Evolutionary conservation across 2,888 invertebrate genomes (phyloP).

Genomic region (Dromius quadrimaculatus): DNA sequence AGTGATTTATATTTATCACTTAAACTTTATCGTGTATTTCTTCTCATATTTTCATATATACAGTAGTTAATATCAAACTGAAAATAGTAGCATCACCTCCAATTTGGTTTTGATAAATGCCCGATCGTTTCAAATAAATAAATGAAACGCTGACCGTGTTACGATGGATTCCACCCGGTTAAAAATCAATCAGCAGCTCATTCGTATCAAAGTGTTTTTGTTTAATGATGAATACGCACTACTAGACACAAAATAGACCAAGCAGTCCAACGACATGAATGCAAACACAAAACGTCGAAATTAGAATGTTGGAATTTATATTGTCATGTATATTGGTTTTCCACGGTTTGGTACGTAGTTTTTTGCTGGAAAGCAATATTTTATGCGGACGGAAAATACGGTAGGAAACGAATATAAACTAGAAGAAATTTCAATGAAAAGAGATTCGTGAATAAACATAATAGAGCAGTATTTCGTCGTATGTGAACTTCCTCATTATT

Average conservation of each 20-base stretch:
- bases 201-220: slow-evolving; percentile 8
- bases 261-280: too few species aligned
- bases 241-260: not conserved
- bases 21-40: too few species aligned
- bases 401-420: too few species aligned
- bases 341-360: not conserved
- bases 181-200: slow-evolving; percentile 32
- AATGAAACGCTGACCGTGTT: slow-evolving; percentile 21
- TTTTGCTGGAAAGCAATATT: too few species aligned
- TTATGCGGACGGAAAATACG: too few species aligned
- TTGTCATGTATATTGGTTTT: not conserved
- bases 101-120: slow-evolving; percentile 34
- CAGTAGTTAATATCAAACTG: not conserved
- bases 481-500: too few species aligned
- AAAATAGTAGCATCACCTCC: slow-evolving; percentile 30
- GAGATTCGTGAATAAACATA: too few species aligned
- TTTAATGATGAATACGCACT: not conserved
- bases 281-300: not conserved
- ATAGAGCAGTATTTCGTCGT: too few species aligned
- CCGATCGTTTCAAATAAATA: slow-evolving; percentile 20
- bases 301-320: not conserved
- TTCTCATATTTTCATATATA: slow-evolving; percentile 15
- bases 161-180: slow-evolving; percentile 23
- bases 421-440: too few species aligned
- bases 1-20: too few species aligned